A percentile compares a stretch with the other conserved stretches of the same genome.
phyloP scores from a whole-genome alignment of 2,797 vertebrate species.

The Ptychobarbus kaznakovi region DNA sequence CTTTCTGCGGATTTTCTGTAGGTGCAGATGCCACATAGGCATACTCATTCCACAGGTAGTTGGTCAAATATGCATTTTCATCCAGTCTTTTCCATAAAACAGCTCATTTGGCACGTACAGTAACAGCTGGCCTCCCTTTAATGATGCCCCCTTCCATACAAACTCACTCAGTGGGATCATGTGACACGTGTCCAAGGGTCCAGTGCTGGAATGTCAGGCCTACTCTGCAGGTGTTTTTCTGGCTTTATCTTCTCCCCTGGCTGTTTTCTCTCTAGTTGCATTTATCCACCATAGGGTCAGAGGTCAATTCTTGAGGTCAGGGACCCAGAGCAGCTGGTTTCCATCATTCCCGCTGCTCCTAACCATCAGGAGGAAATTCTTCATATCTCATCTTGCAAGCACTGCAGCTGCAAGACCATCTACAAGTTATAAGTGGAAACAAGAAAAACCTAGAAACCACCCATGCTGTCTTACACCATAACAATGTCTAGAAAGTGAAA shows the following conservation, averaged over 20 bases:
- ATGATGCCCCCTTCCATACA: slow-evolving; percentile 59
- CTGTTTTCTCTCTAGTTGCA: slow-evolving; percentile 42
- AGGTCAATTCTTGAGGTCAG: slow-evolving; percentile 60
- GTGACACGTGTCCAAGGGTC: slow-evolving; percentile 76
- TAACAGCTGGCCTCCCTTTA: slow-evolving; percentile 73
- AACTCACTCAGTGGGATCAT: slow-evolving; percentile 72
- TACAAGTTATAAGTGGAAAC: slow-evolving; percentile 36
- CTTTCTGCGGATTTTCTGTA: background rate
- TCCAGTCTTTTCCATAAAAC: slow-evolving; percentile 69
- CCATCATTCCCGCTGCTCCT: slow-evolving; percentile 62
- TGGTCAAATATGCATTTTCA: slow-evolving; percentile 47
- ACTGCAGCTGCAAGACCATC: slow-evolving; percentile 47
- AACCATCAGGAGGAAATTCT: slow-evolving; percentile 56
- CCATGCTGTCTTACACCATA: background rate
- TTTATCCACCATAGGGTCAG: slow-evolving; percentile 60
- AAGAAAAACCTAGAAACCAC: slow-evolving; percentile 11
- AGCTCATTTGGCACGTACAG: slow-evolving; percentile 74
- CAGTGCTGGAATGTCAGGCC: slow-evolving; percentile 79
- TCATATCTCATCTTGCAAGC: slow-evolving; percentile 42
- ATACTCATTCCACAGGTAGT: slow-evolving; percentile 22
- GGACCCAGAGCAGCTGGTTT: slow-evolving; percentile 70
- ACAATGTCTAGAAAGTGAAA: background rate
- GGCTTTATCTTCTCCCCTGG: slow-evolving; percentile 62
- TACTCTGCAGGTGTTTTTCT: slow-evolving; percentile 75
- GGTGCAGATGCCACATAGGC: background rate